Conservation (phyloP, 2,888 invertebrate species). For the Ceriagrion tenellum region DNA sequence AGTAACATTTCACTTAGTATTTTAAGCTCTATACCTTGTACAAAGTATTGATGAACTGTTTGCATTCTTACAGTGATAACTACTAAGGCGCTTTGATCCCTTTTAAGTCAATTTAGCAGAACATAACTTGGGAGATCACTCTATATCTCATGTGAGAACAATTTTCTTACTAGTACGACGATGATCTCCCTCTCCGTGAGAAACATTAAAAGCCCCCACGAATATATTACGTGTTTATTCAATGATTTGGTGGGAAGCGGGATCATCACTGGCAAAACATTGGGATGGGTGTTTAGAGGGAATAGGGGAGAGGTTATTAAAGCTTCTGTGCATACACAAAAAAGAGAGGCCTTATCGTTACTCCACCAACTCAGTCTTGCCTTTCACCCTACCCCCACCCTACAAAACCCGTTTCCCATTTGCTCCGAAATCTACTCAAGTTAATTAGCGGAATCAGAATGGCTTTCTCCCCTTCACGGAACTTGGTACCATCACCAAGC, state of each 20-base stretch:
- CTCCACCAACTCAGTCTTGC: background rate
- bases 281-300: background rate
- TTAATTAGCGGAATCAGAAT: conserved; percentile 61
- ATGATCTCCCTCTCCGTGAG: background rate
- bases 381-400: background rate
- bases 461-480: conserved; percentile 45
- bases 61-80: background rate
- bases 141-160: background rate
- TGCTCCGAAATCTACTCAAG: conserved; percentile 19
- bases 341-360: background rate
- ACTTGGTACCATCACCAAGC: background rate
- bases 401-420: background rate
- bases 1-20: too few species aligned
- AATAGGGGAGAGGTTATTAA: background rate
- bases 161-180: background rate
- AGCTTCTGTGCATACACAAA: conserved; percentile 8
- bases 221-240: conserved; percentile 50
- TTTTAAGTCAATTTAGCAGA: background rate
- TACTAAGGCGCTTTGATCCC: background rate
- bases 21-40: too few species aligned
- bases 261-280: conserved; percentile 28
- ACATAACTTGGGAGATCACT: background rate
- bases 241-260: conserved; percentile 40
- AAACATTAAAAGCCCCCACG: background rate
- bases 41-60: background rate